A percentile compares a stretch with the other conserved stretches of the same genome.
These are phyloP conservation scores for Scrobipalpa costella DNA, from an alignment of 2,888 invertebrate species.

Conservation along the genomic window DNA sequence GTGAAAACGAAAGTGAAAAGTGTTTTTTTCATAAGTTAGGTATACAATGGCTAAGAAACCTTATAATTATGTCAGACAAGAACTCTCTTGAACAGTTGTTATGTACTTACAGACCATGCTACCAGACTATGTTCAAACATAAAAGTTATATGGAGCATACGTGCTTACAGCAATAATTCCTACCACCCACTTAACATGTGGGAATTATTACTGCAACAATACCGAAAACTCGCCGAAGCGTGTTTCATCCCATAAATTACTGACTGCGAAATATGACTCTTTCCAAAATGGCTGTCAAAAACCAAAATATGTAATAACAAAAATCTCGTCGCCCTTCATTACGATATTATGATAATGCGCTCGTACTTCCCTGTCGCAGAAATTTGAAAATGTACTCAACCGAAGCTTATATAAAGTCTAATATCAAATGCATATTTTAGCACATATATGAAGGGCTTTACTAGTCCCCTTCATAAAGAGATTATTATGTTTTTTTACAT, in stretches of 20 bases:
- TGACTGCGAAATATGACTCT: conserved; percentile 58
- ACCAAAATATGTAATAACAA: conserved; percentile 72
- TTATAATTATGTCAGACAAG: too few relatives aligned
- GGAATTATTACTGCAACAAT: conserved; percentile 20
- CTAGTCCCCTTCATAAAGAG: conserved; percentile 60
- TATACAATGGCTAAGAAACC: too few relatives aligned
- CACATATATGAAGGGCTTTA: conserved; percentile 39
- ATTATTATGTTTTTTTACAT: conserved; percentile 64
- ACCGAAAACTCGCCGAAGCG: conserved; percentile 30
- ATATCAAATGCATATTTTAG: conserved; percentile 23
- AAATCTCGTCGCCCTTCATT: conserved; percentile 69
- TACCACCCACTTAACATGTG: conserved; percentile 3
- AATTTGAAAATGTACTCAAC: conserved; percentile 4
- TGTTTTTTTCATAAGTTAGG: too few relatives aligned
- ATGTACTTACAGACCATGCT: background rate
- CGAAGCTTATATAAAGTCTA: conserved; percentile 27
- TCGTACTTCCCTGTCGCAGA: background rate
- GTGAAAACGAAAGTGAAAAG: too few relatives aligned
- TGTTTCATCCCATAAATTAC: conserved; percentile 50
- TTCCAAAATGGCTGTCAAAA: conserved; percentile 59
- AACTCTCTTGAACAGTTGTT: too few relatives aligned
- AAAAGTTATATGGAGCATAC: background rate
- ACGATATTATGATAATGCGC: conserved; percentile 72
- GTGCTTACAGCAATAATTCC: conserved; percentile 6
- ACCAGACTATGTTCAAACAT: background rate